These are phyloP conservation scores for Crypturellus undulatus DNA, from an alignment of 2,113 vertebrate species.

Conservation along the genomic window DNA sequence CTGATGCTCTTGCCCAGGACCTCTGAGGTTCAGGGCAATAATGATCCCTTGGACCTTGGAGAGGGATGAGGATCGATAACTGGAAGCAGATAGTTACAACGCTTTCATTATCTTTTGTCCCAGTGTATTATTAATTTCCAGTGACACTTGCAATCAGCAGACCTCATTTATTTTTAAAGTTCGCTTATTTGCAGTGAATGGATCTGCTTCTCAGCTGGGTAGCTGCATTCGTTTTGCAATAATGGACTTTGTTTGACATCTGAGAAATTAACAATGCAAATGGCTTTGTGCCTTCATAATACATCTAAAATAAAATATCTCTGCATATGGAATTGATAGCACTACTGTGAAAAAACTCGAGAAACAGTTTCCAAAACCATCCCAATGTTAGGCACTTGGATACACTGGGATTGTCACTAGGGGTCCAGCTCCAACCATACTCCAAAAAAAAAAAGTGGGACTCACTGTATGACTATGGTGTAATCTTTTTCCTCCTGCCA, in stretches of 20 bases:
- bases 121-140: slow-evolving; percentile 59
- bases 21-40: neutral
- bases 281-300: neutral
- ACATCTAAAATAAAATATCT: slow-evolving; percentile 58
- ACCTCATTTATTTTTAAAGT: slow-evolving; percentile 67
- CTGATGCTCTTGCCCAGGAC: neutral
- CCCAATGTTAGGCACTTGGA: neutral
- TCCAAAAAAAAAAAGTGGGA: neutral
- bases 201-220: slow-evolving; percentile 65
- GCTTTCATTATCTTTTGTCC: neutral
- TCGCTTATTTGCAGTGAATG: slow-evolving; percentile 48
- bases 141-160: slow-evolving; percentile 35
- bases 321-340: slow-evolving; percentile 18
- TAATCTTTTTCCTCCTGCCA: neutral
- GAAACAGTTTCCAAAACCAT: slow-evolving; percentile 28
- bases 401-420: neutral
- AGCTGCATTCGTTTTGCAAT: slow-evolving; percentile 67
- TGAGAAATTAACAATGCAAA: slow-evolving; percentile 75
- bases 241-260: slow-evolving; percentile 73
- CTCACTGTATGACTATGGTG: rapidly evolving
- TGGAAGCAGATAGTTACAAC: neutral
- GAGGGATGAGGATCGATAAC: neutral
- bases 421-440: neutral
- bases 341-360: neutral
- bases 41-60: neutral